Conservation (phyloP, 2,113 vertebrate species). For the Trematocara macrostoma region DNA sequence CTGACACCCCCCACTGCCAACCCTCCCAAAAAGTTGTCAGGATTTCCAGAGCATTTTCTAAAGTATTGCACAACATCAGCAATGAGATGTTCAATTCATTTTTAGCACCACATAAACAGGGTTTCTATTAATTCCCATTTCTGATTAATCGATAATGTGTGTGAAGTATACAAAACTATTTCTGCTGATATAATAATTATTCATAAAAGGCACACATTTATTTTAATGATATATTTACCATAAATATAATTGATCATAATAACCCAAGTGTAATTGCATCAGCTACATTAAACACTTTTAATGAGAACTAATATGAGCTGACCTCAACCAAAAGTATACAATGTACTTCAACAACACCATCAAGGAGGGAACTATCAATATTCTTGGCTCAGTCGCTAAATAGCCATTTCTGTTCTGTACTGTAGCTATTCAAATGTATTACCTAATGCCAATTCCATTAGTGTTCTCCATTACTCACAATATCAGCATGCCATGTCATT, state of each 20-base stretch:
- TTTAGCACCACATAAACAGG: not conserved
- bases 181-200: not conserved
- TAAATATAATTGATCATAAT: slow-evolving; percentile 38
- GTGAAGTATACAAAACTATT: not conserved
- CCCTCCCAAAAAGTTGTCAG: not conserved
- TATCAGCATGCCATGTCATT: slow-evolving; percentile 45
- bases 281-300: slow-evolving; percentile 28
- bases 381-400: slow-evolving; percentile 10
- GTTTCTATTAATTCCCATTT: not conserved
- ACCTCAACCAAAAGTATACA: slow-evolving; percentile 6
- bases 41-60: not conserved
- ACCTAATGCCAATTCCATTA: slow-evolving; percentile 53
- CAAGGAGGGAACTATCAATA: slow-evolving; percentile 32
- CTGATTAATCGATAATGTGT: not conserved
- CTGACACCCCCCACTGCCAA: not conserved
- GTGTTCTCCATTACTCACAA: slow-evolving; percentile 47
- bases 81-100: not conserved
- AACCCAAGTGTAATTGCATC: slow-evolving; percentile 29
- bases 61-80: fast-evolving
- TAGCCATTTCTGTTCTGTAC: slow-evolving; percentile 10
- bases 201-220: not conserved
- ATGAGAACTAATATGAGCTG: slow-evolving; percentile 29
- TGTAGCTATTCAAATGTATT: slow-evolving; percentile 39
- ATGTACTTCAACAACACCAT: not conserved
- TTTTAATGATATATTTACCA: slow-evolving; percentile 42